These are phyloP conservation scores for Drosophila nebulosa DNA, from an alignment of 1,140 invertebrate genomes.

Conservation along the genomic window DNA sequence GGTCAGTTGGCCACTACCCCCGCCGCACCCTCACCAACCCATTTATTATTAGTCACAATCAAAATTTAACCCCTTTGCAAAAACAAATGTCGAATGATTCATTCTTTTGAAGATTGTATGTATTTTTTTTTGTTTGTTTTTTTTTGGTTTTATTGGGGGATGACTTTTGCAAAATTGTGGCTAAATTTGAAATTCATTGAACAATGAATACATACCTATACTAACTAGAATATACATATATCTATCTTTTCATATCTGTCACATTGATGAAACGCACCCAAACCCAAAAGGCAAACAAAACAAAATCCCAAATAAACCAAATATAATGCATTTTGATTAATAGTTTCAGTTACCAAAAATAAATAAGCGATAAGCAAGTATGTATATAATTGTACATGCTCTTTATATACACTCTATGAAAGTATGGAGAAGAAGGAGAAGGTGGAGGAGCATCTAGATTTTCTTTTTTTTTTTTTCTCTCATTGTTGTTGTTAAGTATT, in stretches of 20 bases:
- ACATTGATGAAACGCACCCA: constrained; percentile 61
- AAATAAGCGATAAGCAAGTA: constrained; percentile 25
- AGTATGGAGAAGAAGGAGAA: background rate
- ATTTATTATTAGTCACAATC: background rate
- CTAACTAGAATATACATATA: background rate
- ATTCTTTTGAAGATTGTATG: background rate
- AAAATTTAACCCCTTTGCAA: background rate
- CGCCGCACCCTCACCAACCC: too few relatives aligned
- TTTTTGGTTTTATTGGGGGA: background rate
- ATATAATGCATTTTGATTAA: constrained; percentile 69
- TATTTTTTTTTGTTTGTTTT: background rate
- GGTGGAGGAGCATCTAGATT: background rate
- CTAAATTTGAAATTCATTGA: constrained; percentile 1
- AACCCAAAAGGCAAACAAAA: background rate
- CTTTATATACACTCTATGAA: background rate
- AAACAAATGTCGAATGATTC: background rate
- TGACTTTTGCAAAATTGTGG: background rate
- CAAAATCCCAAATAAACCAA: constrained; percentile 23
- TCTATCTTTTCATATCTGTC: constrained; percentile 38
- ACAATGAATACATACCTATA: constrained; percentile 1
- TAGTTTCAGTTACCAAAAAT: constrained; percentile 21
- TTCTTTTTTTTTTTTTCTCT: background rate
- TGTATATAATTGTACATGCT: background rate
- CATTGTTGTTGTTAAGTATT: background rate
- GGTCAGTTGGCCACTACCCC: background rate